Conservation (phyloP, 2,797 vertebrate genomes). For the Megalops cyprinoides region DNA sequence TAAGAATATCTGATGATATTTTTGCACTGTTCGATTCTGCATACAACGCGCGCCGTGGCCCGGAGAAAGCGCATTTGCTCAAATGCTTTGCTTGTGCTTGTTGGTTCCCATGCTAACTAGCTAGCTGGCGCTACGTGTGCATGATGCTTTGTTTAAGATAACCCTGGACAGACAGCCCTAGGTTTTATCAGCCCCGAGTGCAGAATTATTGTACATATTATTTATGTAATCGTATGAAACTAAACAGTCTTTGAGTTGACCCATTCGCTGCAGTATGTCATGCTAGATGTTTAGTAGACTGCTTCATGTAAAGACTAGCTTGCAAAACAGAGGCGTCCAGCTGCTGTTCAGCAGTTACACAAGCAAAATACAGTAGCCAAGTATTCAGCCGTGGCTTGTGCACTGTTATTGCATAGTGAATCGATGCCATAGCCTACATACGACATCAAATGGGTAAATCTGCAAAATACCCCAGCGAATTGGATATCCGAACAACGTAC, state of each 20-base stretch:
- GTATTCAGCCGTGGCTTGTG: too few species aligned
- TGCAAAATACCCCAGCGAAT: too few species aligned
- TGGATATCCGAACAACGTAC: too few species aligned
- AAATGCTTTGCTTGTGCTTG: not conserved
- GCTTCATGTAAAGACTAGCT: not conserved
- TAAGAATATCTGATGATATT: not conserved
- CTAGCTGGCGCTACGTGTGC: not conserved
- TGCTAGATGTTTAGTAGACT: too few species aligned
- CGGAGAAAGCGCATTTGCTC: not conserved
- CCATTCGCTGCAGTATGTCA: not conserved
- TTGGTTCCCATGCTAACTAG: not conserved
- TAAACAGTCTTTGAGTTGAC: not conserved
- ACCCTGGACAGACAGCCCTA: not conserved
- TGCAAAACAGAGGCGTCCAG: constrained; percentile 36
- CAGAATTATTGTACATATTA: not conserved
- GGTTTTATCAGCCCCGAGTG: not conserved
- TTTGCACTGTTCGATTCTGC: not conserved
- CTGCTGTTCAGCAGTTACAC: not conserved
- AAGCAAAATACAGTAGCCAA: not conserved
- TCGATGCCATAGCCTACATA: too few species aligned
- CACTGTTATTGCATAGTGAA: too few species aligned
- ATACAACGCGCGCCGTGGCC: not conserved
- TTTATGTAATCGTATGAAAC: not conserved
- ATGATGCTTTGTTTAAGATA: constrained; percentile 10
- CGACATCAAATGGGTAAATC: too few species aligned